Evolutionary conservation across 1,140 invertebrate species (phyloP).

Genomic region (Microplitis mediator): DNA sequence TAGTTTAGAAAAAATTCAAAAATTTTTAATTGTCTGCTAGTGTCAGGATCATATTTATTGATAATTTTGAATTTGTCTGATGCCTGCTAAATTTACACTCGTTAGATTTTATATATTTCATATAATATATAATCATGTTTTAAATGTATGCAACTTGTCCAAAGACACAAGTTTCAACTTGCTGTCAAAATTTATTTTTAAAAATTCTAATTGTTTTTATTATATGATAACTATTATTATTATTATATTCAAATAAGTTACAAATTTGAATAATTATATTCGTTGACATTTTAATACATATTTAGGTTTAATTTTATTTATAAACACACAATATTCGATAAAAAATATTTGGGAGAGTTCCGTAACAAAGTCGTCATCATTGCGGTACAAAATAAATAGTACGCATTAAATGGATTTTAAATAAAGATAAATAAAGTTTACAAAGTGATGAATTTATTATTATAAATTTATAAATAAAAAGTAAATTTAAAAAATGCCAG

Average conservation of each 20-base stretch:
- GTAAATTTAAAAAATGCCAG: neutral
- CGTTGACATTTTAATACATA: neutral
- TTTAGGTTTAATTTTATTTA: neutral
- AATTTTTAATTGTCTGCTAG: too few species aligned
- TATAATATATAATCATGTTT: slow-evolving; percentile 24
- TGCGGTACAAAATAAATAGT: neutral
- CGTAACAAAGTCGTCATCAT: slow-evolving; percentile 34
- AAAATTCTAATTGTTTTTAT: neutral
- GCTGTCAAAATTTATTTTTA: neutral
- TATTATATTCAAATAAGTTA: neutral
- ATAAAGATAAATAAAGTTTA: neutral
- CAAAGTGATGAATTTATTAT: neutral
- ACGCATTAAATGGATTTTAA: neutral
- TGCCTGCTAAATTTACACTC: too few species aligned
- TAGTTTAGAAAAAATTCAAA: too few species aligned
- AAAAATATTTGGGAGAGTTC: slow-evolving; percentile 49
- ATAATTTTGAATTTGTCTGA: too few species aligned
- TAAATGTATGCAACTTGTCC: slow-evolving; percentile 44
- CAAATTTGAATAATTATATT: neutral
- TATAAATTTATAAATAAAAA: neutral
- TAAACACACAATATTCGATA: neutral
- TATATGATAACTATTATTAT: neutral
- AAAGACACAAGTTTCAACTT: neutral
- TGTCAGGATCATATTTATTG: too few species aligned
- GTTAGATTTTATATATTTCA: too few species aligned